phyloP scores from a whole-genome alignment of 1,140 invertebrate species.

The Coptotermes formosanus region DNA sequence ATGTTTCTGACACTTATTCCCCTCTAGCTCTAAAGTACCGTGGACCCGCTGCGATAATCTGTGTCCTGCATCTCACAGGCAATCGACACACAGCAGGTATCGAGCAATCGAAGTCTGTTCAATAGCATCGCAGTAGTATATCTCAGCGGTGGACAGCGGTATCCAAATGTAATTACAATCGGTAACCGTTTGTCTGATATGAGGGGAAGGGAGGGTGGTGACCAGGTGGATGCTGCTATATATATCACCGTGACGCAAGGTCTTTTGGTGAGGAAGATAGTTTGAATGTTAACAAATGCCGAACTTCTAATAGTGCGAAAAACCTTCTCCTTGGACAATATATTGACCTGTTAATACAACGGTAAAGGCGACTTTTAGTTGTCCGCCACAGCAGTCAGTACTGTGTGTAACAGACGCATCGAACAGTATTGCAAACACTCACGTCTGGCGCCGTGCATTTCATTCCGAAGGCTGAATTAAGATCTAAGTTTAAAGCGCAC shows the following conservation, averaged over 20 bases:
- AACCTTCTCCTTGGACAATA: too few species aligned
- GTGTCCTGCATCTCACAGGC: slow-evolving; percentile 15
- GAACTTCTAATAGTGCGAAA: background rate
- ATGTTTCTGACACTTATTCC: background rate
- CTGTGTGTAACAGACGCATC: too few species aligned
- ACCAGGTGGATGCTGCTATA: background rate
- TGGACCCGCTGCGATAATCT: background rate
- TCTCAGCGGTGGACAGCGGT: slow-evolving; percentile 6
- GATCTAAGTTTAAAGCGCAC: too few species aligned
- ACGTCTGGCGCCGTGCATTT: too few species aligned
- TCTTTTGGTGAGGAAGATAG: background rate
- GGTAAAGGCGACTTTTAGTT: too few species aligned
- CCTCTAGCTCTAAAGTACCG: background rate
- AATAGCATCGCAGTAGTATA: slow-evolving; percentile 18
- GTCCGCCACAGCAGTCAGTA: too few species aligned
- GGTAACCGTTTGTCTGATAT: background rate
- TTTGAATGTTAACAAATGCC: background rate
- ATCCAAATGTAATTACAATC: slow-evolving; percentile 16
- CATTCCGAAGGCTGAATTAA: too few species aligned
- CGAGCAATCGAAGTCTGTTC: slow-evolving; percentile 17
- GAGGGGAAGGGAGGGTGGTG: background rate
- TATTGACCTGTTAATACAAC: too few species aligned
- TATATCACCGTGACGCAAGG: slow-evolving; percentile 6
- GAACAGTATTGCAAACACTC: too few species aligned
- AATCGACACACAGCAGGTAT: slow-evolving; percentile 17